Conservation (phyloP, 2,113 vertebrate species). For the Percina caprodes region DNA sequence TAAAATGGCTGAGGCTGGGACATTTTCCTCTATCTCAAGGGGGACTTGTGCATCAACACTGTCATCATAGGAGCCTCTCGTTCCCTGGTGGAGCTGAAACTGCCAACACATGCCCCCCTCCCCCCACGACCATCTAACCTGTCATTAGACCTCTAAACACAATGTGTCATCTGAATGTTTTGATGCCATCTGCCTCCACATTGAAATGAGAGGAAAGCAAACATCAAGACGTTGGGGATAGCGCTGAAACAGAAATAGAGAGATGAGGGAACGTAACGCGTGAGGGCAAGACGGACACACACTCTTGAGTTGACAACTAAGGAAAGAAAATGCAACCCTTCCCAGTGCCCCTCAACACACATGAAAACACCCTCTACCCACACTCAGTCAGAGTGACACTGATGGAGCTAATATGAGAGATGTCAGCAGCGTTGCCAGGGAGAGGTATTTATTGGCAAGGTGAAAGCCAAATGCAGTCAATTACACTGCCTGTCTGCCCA, state of each 20-base stretch:
- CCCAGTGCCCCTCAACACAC: slow-evolving; percentile 17
- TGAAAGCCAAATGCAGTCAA: slow-evolving; percentile 84
- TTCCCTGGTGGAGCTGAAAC: slow-evolving; percentile 47
- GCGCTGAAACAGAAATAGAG: neutral
- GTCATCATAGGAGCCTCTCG: slow-evolving; percentile 65
- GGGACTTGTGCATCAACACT: slow-evolving; percentile 43
- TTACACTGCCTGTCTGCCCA: slow-evolving; percentile 79
- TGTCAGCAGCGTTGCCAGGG: slow-evolving; percentile 63
- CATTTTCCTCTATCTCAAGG: slow-evolving; percentile 51
- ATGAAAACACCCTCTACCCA: slow-evolving; percentile 36
- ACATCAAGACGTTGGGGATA: slow-evolving; percentile 23
- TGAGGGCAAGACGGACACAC: neutral
- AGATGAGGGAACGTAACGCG: neutral
- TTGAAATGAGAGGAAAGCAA: slow-evolving; percentile 49
- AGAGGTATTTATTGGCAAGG: slow-evolving; percentile 75
- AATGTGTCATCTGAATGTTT: slow-evolving; percentile 65
- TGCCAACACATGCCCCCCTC: slow-evolving; percentile 12
- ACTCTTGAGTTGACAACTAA: slow-evolving; percentile 3
- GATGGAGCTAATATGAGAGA: slow-evolving; percentile 72
- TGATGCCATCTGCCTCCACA: slow-evolving; percentile 46
- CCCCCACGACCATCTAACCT: slow-evolving; percentile 35
- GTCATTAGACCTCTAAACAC: slow-evolving; percentile 67
- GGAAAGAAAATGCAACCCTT: slow-evolving; percentile 30
- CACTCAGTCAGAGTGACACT: slow-evolving; percentile 59
- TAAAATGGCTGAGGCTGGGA: slow-evolving; percentile 37